phyloP scores from a whole-genome alignment of 2,113 vertebrate genomes.

The Micronisus gabar region DNA sequence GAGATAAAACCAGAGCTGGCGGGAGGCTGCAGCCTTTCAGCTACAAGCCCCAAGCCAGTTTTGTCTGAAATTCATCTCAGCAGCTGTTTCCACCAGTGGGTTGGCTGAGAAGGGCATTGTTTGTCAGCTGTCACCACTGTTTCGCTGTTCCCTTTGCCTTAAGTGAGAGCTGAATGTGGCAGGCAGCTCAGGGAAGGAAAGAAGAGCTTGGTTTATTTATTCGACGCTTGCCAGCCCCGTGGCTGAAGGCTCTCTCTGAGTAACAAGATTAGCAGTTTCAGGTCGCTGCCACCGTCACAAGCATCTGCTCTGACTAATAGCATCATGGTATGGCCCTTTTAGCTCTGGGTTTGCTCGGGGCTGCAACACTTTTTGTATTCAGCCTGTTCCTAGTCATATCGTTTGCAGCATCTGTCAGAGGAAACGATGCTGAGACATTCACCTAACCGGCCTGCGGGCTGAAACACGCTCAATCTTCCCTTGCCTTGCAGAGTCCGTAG shows the following conservation, averaged over 20 bases:
- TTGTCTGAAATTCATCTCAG: neutral
- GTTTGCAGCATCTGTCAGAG: neutral
- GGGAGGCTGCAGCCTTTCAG: neutral
- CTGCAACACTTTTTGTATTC: neutral
- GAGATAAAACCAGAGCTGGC: neutral
- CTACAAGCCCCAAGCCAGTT: neutral
- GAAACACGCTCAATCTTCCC: neutral
- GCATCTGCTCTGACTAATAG: conserved; percentile 4
- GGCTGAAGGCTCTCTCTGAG: neutral
- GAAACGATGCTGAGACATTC: neutral
- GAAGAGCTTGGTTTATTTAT: neutral
- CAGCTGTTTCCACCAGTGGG: neutral
- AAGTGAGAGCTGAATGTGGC: neutral
- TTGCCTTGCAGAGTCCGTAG: neutral
- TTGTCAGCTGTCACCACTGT: neutral
- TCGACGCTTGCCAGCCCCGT: neutral
- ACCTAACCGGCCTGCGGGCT: neutral
- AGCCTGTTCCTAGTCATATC: neutral
- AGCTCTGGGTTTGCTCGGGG: neutral
- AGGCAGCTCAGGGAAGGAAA: neutral
- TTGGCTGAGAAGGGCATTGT: neutral
- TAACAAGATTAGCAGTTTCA: neutral
- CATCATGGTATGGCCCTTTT: neutral
- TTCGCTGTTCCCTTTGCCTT: neutral
- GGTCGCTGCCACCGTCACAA: neutral